Percentiles rank a stretch among this genome's conserved stretches.
Conservation (phyloP, 2,888 invertebrate species). For the Rotaria sp. region DNA sequence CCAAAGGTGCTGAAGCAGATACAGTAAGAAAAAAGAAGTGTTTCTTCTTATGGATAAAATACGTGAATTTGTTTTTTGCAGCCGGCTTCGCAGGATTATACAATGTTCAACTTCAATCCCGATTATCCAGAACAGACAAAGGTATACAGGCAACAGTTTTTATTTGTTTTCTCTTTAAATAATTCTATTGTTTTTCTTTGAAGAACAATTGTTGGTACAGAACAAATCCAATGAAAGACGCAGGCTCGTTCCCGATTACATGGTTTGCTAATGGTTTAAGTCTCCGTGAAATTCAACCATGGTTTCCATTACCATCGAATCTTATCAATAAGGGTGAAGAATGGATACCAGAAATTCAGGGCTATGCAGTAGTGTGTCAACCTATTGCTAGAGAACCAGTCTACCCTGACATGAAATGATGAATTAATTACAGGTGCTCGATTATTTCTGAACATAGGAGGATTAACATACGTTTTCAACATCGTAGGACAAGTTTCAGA, state of each 20-base stretch:
- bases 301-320: slow-evolving; percentile 4
- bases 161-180: not conserved
- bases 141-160: not conserved
- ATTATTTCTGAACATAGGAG: too few relatives aligned
- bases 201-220: not conserved
- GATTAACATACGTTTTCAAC: too few relatives aligned
- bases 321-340: not conserved
- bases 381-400: too few relatives aligned
- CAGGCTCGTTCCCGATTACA: not conserved
- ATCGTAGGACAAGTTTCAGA: too few relatives aligned
- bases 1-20: not conserved
- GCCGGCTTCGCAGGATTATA: not conserved
- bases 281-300: not conserved
- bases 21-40: not conserved
- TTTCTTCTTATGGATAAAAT: not conserved
- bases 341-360: not conserved
- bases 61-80: not conserved
- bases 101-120: not conserved
- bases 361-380: not conserved
- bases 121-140: not conserved
- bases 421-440: too few relatives aligned
- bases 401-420: not conserved
- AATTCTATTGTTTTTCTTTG: not conserved
- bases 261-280: not conserved
- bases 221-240: not conserved